Conservation (phyloP, 2,113 vertebrate genomes). For the Piprites chloris region DNA sequence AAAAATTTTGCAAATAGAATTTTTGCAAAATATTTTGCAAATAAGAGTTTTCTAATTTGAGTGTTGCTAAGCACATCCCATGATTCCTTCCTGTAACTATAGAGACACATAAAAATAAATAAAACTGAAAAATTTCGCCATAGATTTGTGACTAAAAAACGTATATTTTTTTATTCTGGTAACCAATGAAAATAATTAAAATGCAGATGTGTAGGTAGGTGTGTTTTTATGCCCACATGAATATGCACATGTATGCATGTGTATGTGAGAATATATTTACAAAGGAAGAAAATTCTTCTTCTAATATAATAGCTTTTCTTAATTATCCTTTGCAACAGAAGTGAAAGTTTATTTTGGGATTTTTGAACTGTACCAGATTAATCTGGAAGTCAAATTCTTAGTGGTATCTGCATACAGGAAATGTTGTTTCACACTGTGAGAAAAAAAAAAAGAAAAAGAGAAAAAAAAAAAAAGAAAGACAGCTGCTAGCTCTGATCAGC, state of each 20-base stretch:
- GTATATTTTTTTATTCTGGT: background rate
- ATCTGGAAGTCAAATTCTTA: background rate
- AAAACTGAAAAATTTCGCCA: background rate
- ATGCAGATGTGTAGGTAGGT: background rate
- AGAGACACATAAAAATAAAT: background rate
- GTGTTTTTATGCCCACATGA: background rate
- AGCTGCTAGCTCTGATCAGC: slow-evolving; percentile 69
- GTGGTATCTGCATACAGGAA: background rate
- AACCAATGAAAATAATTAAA: background rate
- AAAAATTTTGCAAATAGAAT: background rate
- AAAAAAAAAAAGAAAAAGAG: background rate
- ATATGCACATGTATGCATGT: background rate
- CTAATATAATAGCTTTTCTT: background rate
- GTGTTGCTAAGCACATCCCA: background rate
- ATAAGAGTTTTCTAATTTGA: background rate
- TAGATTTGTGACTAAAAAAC: background rate
- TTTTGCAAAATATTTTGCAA: background rate
- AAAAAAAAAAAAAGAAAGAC: background rate
- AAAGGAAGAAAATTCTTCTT: background rate
- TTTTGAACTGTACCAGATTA: background rate
- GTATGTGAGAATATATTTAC: background rate
- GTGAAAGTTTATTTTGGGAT: background rate
- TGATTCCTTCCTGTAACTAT: background rate
- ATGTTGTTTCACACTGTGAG: background rate
- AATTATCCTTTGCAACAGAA: background rate